Base-by-base conservation (phyloP, 2,113 vertebrate genomes). In the Silurus meridionalis region DNA sequence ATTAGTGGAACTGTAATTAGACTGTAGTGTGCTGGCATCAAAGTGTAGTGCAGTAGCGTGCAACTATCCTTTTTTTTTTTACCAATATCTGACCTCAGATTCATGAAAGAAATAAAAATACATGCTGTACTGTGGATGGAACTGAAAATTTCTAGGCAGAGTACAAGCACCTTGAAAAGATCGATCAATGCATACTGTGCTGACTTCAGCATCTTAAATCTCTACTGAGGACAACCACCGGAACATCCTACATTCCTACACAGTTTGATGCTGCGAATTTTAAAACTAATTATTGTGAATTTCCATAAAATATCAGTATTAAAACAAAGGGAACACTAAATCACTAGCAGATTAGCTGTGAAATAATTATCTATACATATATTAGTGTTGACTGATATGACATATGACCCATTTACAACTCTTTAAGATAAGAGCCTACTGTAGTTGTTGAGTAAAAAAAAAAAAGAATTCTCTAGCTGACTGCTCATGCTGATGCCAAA, bases 1-100 rank as follows among this genome's bases (percentile, higher is more conserved):
- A 86, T 82, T 86, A 82, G 57, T 61, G 46, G 46, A 74, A 63
- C 5, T n/a, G 23, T 60, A 82, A 86, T 60, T 61, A 86, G 48
- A 55, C 69, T 15, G 46, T 28, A 50, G 14, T 13, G 11, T 19
- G 71, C 71, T 52, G 37, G 8, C 46, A 52, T 25, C 25, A 77
- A 84, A 25, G 13, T 9, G 21, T 8, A 53, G 58, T 21, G 15
- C 8, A 63, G 15, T 6, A 52, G 8, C 58, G 64, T 28, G 52
- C 58, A 83, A 83, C 17, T n/a, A 25, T 82, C 17, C 63, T 19
- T 69, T 55, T 4, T 8, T 19, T 69, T 55, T 4, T 8, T 55
- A 53, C 48, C 28, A 37, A 23, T 46, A 19, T 79, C 53, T 79
- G 46, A 9, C 15, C 14, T 37, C 23, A 6, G 52, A 8, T 25